Conservation (phyloP, 2,113 vertebrate genomes). For the Phalacrocorax brasilianus region DNA sequence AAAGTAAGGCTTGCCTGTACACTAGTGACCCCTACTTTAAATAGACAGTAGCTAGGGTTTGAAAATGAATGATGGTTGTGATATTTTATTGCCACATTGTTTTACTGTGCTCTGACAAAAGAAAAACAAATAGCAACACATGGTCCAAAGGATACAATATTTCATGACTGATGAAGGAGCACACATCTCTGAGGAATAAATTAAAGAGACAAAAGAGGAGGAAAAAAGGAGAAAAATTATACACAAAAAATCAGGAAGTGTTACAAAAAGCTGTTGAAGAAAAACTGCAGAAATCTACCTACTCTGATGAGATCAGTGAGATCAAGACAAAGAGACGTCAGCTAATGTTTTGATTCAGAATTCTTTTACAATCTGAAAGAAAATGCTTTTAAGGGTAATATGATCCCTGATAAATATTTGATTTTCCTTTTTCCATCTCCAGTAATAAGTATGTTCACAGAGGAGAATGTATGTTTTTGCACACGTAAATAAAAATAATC, state of each 20-base stretch:
- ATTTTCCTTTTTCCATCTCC: neutral
- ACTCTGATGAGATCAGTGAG: neutral
- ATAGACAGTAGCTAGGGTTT: neutral
- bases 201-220: neutral
- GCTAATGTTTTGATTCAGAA: neutral
- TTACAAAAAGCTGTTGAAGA: neutral
- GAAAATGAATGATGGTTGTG: neutral
- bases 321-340: neutral
- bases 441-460: neutral
- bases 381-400: neutral
- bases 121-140: neutral
- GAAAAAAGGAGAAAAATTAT: neutral
- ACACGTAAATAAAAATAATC: neutral
- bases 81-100: neutral
- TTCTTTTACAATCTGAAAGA: neutral
- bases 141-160: neutral
- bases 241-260: neutral
- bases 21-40: neutral
- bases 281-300: neutral
- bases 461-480: neutral
- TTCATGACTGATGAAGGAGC: neutral
- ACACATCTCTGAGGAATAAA: neutral
- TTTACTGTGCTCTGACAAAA: neutral
- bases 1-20: neutral
- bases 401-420: no score